Evolutionary conservation across 2,113 vertebrate species (phyloP), one percentile per base, ranked within the genome.

Genomic region (Carassius auratus): DNA sequence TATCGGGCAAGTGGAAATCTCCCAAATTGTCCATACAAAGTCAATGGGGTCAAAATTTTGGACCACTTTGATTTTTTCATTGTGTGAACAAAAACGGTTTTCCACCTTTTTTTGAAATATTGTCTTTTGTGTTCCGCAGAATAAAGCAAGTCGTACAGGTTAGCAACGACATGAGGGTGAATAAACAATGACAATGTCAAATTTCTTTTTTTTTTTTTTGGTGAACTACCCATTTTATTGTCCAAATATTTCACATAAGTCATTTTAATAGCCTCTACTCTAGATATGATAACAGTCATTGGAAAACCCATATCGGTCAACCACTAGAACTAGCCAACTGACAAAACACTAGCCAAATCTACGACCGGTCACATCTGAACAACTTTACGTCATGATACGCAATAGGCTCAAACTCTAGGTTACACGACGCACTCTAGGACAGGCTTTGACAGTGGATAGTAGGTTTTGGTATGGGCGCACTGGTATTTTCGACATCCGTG

Each of bases 401-500:
- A 9, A 86, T 75, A 84, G 30, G 85, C 84, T 87, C 80, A 84
- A 68, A 87, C 80, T 73, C 85, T 73, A 57, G 85, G 52, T 48
- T 76, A 82, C 38, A 73, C 84, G 59, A 82, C 76, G 86, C 84
- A 89, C 42, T 52, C 15, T 76, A 23, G 71, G 88, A 89, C 84
- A 88, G 75, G 86, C 71, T 36, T 84, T 81, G 84, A 86, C 82
- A 80, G 85, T 21, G 61, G 42, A 55, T 48, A 19, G 36, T 75
- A 85, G 89, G 74, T 50, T 82, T 21, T 86, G 80, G 88, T 75
- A 75, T 83, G 69, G 88, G 85, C 89, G 89, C 90, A 68, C n/a
- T 75, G 42, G 38, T 50, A 42, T 48, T 7, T 42, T 79, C 42
- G 33, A 66, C 81, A 83, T 80, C 61, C 36, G 79, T 59, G 7